phyloP scores from a whole-genome alignment of 2,113 vertebrate genomes.

The Anguilla rostrata region DNA sequence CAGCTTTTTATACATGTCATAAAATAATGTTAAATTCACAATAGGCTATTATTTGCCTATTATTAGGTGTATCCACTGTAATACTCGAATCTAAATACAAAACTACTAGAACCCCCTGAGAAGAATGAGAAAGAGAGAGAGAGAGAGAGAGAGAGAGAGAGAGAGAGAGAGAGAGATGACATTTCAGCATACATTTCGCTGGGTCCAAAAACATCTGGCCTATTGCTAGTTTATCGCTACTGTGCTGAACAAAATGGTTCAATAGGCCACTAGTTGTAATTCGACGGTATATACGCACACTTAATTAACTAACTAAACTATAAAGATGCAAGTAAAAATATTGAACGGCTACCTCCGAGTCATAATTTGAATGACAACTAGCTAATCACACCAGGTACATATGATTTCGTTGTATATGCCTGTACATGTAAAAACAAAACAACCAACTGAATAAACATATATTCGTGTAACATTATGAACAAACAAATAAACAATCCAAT shows the following conservation, averaged over 20 bases:
- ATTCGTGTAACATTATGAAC: neutral
- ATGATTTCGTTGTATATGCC: neutral
- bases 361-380: neutral
- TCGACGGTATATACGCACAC: neutral
- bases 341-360: neutral
- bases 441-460: neutral
- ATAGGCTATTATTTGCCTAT: too few species aligned
- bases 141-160: too few species aligned
- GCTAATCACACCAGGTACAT: neutral
- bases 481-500: neutral
- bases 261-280: neutral
- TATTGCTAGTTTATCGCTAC: neutral
- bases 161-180: neutral
- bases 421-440: neutral
- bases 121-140: too few species aligned
- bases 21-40: too few species aligned
- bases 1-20: too few species aligned
- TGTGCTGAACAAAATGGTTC: neutral
- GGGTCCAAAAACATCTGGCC: neutral
- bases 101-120: too few species aligned
- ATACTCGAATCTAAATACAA: too few species aligned
- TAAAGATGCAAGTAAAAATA: neutral
- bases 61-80: too few species aligned
- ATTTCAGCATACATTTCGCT: neutral
- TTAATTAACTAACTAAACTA: neutral